Evolutionary conservation across 1,140 invertebrate genomes (phyloP), one percentile per base, ranked within the genome.

Genomic region (Maniola jurtina): DNA sequence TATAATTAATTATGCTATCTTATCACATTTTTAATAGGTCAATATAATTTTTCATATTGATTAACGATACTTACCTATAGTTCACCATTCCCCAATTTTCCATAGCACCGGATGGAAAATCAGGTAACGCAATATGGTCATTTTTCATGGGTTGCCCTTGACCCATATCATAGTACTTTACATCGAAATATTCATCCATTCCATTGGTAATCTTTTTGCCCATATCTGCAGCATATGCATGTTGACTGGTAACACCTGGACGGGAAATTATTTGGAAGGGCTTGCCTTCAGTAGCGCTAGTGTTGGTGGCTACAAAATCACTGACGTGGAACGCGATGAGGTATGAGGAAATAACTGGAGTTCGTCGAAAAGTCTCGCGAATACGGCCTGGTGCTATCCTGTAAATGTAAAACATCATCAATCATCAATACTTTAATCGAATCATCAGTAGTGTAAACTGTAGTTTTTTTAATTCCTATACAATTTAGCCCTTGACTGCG

Each of bases 341-440:
- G 73, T 98, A 98, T 0, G 96, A 95, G 0, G 97, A 97, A 94
- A 98, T 97, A 5, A 91, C 91, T 0, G 96, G 94, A 5, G 95
- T 95, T 5, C 81, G 80, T 1, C 79, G 42, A 74, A 90, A 90
- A 2, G 80, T 85, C 54, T 90, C 88, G 0, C 76, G 74, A 16
- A 80, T 57, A 7, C 86, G 81, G 14, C 71, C 76, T 36, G 67
- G 55, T 8, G 70, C 40, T 36, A 80, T 10, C 5, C 85, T 82
- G 65, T 45, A 48, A 59, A 58, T 82, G 65, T 45, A 36, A 34
- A 8, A 59, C 25, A 25, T 54, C 40, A 42, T 9, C 40, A 5
- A 10, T 42, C 40, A 10, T 9, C 9, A 13, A 5, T 13, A 42
- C 5, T 42, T 42, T 13, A 10, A 9, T 42, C 1, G 1, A 42